phyloP scores from a whole-genome alignment of 2,797 vertebrate genomes.

The Pachyuromys duprasi region DNA sequence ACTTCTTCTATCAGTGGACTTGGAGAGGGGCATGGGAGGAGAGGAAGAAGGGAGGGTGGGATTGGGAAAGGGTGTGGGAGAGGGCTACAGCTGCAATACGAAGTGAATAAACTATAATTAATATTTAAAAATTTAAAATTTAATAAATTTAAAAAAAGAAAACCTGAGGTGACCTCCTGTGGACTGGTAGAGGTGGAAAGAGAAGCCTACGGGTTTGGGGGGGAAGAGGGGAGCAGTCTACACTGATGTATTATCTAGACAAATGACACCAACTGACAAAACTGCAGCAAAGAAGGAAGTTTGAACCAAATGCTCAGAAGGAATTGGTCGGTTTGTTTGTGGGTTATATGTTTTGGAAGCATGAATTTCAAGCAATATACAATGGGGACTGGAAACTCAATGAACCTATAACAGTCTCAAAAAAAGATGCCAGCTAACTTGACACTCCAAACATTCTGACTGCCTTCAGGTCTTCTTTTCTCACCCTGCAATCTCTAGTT shows the following conservation, averaged over 20 bases:
- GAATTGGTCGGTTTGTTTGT: slow-evolving; percentile 16
- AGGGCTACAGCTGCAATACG: no score
- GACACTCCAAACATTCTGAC: neutral
- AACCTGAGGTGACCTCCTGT: neutral
- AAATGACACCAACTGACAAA: neutral
- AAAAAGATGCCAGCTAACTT: slow-evolving; percentile 38
- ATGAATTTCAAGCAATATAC: slow-evolving; percentile 47
- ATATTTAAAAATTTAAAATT: no score
- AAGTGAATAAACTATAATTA: no score
- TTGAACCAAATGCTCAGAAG: neutral
- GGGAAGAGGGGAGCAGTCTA: neutral
- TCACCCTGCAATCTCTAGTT: neutral
- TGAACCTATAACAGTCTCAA: neutral
- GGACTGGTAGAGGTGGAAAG: neutral
- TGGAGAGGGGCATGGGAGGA: no score
- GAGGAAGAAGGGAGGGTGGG: no score
- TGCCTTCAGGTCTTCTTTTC: neutral
- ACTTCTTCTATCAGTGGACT: no score
- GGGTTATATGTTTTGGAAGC: slow-evolving; percentile 18
- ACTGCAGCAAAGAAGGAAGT: neutral
- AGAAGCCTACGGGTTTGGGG: neutral
- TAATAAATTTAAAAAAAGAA: no score
- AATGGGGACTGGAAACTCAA: neutral
- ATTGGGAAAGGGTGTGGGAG: no score
- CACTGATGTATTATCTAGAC: neutral